Percentiles rank a stretch among this genome's conserved stretches.
phyloP scores from a whole-genome alignment of 2,797 vertebrate species.

The Falco peregrinus region DNA sequence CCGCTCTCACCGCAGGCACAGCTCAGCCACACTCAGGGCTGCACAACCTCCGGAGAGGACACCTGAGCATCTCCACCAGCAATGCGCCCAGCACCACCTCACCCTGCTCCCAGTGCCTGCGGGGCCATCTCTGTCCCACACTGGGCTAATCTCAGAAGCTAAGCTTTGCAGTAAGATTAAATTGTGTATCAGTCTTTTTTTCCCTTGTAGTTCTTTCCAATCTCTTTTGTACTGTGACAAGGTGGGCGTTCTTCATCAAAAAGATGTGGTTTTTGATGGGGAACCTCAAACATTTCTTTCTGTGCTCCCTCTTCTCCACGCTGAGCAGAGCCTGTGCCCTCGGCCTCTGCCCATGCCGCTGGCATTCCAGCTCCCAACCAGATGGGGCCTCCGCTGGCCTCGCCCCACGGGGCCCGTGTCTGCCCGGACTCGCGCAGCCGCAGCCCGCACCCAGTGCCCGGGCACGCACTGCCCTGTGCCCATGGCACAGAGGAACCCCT shows the following conservation, averaged over 20 bases:
- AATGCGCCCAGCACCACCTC: background rate
- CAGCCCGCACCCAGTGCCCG: too few relatives aligned
- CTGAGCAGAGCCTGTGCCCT: too few relatives aligned
- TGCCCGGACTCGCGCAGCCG: too few relatives aligned
- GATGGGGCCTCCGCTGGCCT: background rate
- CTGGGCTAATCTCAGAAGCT: accelerated
- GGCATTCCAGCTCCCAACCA: background rate
- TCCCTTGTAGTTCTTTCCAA: background rate
- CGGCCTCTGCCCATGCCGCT: too few relatives aligned
- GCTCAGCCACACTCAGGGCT: background rate
- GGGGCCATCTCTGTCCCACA: background rate
- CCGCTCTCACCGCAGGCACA: background rate
- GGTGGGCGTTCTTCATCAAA: background rate
- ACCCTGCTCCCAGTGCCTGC: background rate
- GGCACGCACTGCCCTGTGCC: too few relatives aligned
- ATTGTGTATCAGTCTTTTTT: accelerated
- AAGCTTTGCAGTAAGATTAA: background rate
- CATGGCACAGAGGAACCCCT: too few relatives aligned
- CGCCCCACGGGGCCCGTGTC: too few relatives aligned
- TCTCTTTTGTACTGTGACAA: background rate
- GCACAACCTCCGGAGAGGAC: too few relatives aligned
- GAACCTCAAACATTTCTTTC: background rate
- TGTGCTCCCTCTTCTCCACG: background rate
- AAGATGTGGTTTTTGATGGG: background rate
- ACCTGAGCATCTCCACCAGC: too few relatives aligned